phyloP scores from a whole-genome alignment of 1,140 invertebrate species.

The Semibalanus balanoides region DNA sequence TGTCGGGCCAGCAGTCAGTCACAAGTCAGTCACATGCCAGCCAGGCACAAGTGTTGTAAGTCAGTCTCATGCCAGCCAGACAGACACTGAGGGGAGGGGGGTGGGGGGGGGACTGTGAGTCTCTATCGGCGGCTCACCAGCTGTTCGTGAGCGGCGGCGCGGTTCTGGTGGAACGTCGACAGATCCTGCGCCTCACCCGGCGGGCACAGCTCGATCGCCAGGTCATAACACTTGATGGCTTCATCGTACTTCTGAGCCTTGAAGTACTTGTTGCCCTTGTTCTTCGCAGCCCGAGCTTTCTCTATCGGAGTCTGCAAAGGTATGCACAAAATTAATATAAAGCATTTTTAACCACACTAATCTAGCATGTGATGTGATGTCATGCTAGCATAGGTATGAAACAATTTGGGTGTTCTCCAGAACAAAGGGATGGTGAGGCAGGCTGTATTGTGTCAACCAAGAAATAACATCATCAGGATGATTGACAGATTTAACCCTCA shows the following conservation, averaged over 20 bases:
- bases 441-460: too few relatives aligned
- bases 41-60: neutral
- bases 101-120: too few relatives aligned
- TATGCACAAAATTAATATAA: constrained; percentile 16
- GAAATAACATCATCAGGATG: too few relatives aligned
- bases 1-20: neutral
- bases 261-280: constrained; percentile 74
- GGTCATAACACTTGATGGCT: constrained; percentile 71
- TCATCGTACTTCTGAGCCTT: constrained; percentile 71
- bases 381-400: neutral
- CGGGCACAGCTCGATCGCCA: constrained; percentile 75
- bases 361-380: neutral
- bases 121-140: constrained; percentile 47
- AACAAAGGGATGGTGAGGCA: too few relatives aligned
- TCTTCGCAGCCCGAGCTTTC: constrained; percentile 59
- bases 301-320: constrained; percentile 43
- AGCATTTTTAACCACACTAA: constrained; percentile 8
- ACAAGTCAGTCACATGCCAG: neutral
- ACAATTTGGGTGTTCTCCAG: neutral
- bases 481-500: too few relatives aligned
- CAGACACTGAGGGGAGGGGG: too few relatives aligned
- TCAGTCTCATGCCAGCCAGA: too few relatives aligned
- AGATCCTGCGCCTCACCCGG: constrained; percentile 52
- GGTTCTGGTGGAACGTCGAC: constrained; percentile 87
- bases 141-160: constrained; percentile 87